Conservation (phyloP, 2,797 vertebrate species). For the Fundulus diaphanus region DNA sequence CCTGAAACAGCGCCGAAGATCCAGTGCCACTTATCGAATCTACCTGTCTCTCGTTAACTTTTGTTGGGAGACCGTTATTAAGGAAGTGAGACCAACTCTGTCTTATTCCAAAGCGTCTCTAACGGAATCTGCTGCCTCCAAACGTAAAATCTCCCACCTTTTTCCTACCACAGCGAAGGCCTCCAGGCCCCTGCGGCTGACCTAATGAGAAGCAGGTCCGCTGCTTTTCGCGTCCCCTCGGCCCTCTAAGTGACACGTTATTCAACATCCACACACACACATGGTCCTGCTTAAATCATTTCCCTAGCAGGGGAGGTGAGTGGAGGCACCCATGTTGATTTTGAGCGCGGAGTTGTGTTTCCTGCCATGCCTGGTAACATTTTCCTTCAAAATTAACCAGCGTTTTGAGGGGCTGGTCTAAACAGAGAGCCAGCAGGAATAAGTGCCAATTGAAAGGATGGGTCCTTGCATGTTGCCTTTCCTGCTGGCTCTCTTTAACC, state of each 20-base stretch:
- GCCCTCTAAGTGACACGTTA: slow-evolving; percentile 81
- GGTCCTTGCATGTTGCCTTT: not conserved
- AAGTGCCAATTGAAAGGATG: not conserved
- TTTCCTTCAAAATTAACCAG: slow-evolving; percentile 74
- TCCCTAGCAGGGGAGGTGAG: slow-evolving; percentile 78
- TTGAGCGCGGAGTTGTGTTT: slow-evolving; percentile 75
- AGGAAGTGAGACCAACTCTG: slow-evolving; percentile 39
- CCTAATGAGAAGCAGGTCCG: slow-evolving; percentile 85
- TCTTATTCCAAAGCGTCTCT: slow-evolving; percentile 40
- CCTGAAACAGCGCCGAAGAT: slow-evolving; percentile 13
- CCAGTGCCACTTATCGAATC: slow-evolving; percentile 3
- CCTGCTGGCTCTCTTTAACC: slow-evolving; percentile 3
- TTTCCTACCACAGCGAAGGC: slow-evolving; percentile 53
- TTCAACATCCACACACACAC: slow-evolving; percentile 82
- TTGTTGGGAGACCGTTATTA: slow-evolving; percentile 40
- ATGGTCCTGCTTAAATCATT: slow-evolving; percentile 85
- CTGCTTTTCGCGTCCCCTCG: slow-evolving; percentile 68
- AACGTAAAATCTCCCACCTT: slow-evolving; percentile 70
- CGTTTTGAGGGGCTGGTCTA: slow-evolving; percentile 48
- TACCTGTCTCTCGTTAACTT: slow-evolving; percentile 50
- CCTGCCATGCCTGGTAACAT: slow-evolving; percentile 67
- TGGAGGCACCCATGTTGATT: slow-evolving; percentile 75
- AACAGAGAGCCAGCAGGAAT: slow-evolving; percentile 33
- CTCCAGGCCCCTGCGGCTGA: slow-evolving; percentile 61
- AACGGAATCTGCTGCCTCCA: slow-evolving; percentile 61